Base-by-base conservation (phyloP, 2,888 invertebrate species). In the Phlogophora meticulosa region DNA sequence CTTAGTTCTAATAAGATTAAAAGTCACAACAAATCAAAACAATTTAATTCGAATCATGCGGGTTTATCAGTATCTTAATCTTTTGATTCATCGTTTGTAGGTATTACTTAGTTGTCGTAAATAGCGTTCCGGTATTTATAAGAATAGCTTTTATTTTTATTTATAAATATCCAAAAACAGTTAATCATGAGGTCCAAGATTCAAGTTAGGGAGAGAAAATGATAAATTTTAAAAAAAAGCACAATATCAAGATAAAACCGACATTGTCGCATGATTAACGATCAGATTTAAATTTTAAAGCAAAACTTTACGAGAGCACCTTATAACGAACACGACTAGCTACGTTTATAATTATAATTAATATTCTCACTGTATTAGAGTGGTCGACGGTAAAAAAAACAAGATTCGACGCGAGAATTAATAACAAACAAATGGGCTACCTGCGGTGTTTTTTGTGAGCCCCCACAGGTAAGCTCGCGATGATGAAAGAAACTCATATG, bases 341-440 rank as follows among this genome's bases (percentile, higher is more conserved):
- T 88, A 92, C 93, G 95, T 93, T 95, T 94, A 95, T 94, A 95
- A 95, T 94, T 94, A 94, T 95, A 95, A 95, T 95, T 95, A 95
- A 95, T 95, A 95, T 94, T 95, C 95, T 93, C 93, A 94, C 93
- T 92, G 94, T 93, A 94, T 94, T 93, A 95, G 93, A 93, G 91
- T 92, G 93, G 94, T 90, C 91, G 94, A 90, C 87, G 88, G 86
- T 85, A 84, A 90, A 93, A n/a, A 94, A 94, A 92, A 92, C 87
- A 87, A 91, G 91, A 92, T 92, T 92, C 94, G 93, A 94, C 91
- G 93, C 94, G 94, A 94, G 95, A 95, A 94, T 95, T 95, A 95
- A 95, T 95, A 95, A 95, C 94, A 95, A 95, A 95, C 95, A 95
- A 95, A 95, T 95, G 95, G 92, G 95, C 95, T 95, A 95, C 95